Percentiles rank a stretch among this genome's conserved stretches.
Evolutionary conservation across 2,113 vertebrate species (phyloP).

Genomic region (Perca schrenkii): DNA sequence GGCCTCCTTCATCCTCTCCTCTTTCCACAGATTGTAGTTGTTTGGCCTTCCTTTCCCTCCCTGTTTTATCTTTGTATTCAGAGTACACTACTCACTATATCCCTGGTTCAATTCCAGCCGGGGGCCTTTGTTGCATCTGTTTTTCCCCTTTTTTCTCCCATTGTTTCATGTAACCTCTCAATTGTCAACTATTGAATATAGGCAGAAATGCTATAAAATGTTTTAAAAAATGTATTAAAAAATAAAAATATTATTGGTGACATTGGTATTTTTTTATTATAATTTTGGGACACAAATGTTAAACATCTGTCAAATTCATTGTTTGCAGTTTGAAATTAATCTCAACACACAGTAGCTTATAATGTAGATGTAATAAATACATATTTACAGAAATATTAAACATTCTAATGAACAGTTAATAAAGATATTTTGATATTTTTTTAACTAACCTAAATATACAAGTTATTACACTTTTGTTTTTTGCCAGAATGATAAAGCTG

Average conservation of each 20-base stretch:
- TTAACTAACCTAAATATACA: neutral
- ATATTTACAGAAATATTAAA: conserved; percentile 4
- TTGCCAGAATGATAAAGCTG: neutral
- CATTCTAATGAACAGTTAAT: neutral
- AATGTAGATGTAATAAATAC: conserved; percentile 13
- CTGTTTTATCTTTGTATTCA: too few relatives aligned
- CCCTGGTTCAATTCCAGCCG: neutral
- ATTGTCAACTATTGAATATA: neutral
- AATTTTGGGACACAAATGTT: neutral
- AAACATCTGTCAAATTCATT: neutral
- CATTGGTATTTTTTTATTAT: neutral
- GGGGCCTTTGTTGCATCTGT: neutral
- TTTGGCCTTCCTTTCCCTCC: too few relatives aligned
- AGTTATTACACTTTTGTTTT: neutral
- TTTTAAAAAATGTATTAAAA: neutral
- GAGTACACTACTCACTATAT: neutral
- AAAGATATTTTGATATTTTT: neutral
- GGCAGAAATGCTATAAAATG: neutral
- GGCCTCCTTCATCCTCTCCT: too few relatives aligned
- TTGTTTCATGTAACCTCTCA: neutral
- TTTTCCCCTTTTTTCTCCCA: neutral
- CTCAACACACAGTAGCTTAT: neutral
- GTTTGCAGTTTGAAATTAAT: neutral
- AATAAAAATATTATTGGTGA: neutral
- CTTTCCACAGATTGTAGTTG: too few relatives aligned